phyloP scores from a whole-genome alignment of 2,113 vertebrate species.

The Centropristis striata region DNA sequence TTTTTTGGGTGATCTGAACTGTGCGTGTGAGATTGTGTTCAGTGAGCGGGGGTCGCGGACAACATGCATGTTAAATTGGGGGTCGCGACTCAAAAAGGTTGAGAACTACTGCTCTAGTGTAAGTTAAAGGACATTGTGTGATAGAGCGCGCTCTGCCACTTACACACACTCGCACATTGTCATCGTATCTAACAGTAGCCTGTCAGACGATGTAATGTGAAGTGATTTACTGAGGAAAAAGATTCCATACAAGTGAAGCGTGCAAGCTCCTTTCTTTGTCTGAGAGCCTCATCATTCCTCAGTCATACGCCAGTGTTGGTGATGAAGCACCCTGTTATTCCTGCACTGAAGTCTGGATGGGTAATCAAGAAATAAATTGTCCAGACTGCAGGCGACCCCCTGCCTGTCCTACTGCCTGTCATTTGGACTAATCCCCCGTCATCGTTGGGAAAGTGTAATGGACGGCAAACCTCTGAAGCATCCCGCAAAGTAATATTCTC shows the following conservation, averaged over 20 bases:
- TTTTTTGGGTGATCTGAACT: no score
- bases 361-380: slow-evolving; percentile 70
- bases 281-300: slow-evolving; percentile 52
- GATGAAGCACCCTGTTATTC: slow-evolving; percentile 60
- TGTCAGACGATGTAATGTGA: slow-evolving; percentile 24
- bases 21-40: no score
- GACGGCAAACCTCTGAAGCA: slow-evolving; percentile 65
- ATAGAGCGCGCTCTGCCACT: not conserved
- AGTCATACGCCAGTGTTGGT: slow-evolving; percentile 20
- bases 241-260: not conserved
- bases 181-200: slow-evolving; percentile 49
- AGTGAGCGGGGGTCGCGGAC: no score
- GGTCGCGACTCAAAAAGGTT: no score
- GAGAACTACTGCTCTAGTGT: no score
- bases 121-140: slow-evolving; percentile 35
- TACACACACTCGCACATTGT: slow-evolving; percentile 17
- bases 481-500: slow-evolving; percentile 59
- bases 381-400: slow-evolving; percentile 53
- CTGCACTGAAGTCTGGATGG: slow-evolving; percentile 29
- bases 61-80: no score
- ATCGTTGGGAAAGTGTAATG: slow-evolving; percentile 61
- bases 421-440: slow-evolving; percentile 73
- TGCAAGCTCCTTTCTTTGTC: slow-evolving; percentile 4
- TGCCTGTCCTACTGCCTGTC: slow-evolving; percentile 46
- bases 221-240: slow-evolving; percentile 34